phyloP scores from a whole-genome alignment of 2,113 vertebrate genomes.

The Phodopus roborovskii region DNA sequence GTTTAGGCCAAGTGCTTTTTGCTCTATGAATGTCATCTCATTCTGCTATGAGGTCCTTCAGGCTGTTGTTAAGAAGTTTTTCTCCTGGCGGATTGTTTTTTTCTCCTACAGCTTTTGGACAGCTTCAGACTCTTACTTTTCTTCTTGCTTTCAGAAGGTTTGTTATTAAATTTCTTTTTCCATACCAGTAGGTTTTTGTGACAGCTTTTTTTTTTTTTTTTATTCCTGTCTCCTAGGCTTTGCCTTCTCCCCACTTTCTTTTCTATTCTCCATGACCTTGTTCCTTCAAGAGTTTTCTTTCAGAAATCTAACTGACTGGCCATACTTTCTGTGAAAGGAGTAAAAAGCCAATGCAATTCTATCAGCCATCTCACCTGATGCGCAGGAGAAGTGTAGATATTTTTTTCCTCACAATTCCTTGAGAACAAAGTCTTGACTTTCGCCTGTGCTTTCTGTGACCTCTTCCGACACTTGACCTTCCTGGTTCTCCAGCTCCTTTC shows the following conservation, averaged over 20 bases:
- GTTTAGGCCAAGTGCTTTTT: background rate
- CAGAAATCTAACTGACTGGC: background rate
- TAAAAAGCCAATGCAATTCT: background rate
- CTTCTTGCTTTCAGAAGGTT: background rate
- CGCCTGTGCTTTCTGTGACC: background rate
- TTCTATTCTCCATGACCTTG: background rate
- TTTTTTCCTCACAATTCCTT: background rate
- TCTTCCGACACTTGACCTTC: background rate
- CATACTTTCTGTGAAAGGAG: background rate
- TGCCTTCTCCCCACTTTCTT: background rate
- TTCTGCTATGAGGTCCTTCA: background rate
- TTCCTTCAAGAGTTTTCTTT: background rate
- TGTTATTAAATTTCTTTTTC: constrained; percentile 4
- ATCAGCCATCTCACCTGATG: background rate
- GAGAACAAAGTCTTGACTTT: background rate
- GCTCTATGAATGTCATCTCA: background rate
- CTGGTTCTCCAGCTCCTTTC: background rate
- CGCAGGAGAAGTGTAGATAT: background rate
- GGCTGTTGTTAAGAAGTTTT: background rate
- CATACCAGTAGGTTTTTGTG: background rate
- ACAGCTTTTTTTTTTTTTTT: background rate
- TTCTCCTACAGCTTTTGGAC: background rate
- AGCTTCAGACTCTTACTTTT: background rate
- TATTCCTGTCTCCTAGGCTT: background rate
- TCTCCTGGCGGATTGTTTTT: background rate